Conservation (phyloP, 2,797 vertebrate genomes). For the Acestrorhynchus altus region DNA sequence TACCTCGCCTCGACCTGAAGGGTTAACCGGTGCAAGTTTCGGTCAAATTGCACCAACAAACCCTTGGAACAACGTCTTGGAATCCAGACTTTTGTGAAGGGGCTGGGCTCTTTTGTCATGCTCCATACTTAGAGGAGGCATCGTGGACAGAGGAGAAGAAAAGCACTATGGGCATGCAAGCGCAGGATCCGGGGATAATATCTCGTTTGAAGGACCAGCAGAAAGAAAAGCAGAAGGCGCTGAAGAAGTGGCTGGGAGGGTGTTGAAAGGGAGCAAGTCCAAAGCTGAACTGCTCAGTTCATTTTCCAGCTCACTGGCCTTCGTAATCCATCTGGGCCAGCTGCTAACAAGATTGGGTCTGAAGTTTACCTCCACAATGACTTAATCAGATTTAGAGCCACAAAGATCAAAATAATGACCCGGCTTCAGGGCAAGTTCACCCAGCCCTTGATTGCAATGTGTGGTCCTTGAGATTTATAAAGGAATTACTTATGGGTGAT, state of each 20-base stretch:
- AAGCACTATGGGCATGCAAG: constrained; percentile 74
- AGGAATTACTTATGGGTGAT: constrained; percentile 88
- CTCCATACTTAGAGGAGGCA: constrained; percentile 76
- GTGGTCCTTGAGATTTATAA: constrained; percentile 99
- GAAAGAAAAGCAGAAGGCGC: constrained; percentile 72
- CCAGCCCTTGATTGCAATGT: constrained; percentile 98
- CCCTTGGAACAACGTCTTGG: constrained; percentile 62
- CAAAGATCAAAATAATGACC: constrained; percentile 99
- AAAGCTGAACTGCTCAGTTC: constrained; percentile 99
- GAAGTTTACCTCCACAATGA: constrained; percentile 99
- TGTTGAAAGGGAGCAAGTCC: constrained; percentile 98
- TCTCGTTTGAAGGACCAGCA: constrained; percentile 87
- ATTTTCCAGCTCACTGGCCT: constrained; percentile 99
- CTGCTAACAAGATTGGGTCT: constrained; percentile 99
- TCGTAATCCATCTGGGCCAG: constrained; percentile 99
- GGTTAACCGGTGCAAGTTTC: constrained; percentile 66
- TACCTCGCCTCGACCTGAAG: constrained; percentile 73
- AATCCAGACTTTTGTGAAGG: constrained; percentile 66
- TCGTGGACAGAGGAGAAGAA: constrained; percentile 74
- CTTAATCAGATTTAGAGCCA: constrained; percentile 99
- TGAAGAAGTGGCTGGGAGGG: constrained; percentile 74
- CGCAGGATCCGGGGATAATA: constrained; percentile 85
- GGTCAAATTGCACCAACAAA: constrained; percentile 66
- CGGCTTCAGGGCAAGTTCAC: constrained; percentile 99
- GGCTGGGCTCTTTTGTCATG: constrained; percentile 74